Evolutionary conservation across 2,113 vertebrate species (phyloP).

Genomic region (Festucalex cinctus): DNA sequence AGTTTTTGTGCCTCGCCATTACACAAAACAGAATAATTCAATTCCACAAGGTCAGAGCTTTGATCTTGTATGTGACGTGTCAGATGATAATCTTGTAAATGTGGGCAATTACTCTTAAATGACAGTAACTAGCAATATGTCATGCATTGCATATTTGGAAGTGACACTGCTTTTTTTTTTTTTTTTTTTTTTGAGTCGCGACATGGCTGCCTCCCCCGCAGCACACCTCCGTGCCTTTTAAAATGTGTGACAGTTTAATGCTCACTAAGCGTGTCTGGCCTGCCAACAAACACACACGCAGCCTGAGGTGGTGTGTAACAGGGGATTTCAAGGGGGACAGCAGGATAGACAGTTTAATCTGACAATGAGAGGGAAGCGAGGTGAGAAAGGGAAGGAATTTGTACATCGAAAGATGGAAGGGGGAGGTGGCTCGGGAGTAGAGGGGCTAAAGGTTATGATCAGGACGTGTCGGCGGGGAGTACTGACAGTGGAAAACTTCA

Average conservation of each 20-base stretch:
- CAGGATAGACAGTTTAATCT: conserved; percentile 66
- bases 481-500: not conserved
- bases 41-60: not conserved
- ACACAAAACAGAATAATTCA: not conserved
- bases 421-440: conserved; percentile 23
- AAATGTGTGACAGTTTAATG: conserved; percentile 65
- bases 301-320: conserved; percentile 52
- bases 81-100: not conserved
- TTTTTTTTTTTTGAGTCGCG: not conserved
- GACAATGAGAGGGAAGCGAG: conserved; percentile 33
- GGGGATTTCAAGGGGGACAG: conserved; percentile 59
- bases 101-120: not conserved
- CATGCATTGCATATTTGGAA: not conserved
- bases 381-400: conserved; percentile 21
- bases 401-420: conserved; percentile 17
- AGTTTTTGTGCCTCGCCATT: not conserved
- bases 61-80: not conserved
- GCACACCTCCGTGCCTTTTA: conserved; percentile 16
- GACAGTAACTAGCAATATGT: not conserved
- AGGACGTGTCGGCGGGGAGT: conserved; percentile 35
- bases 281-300: conserved; percentile 14
- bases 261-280: conserved; percentile 58
- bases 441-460: conserved; percentile 43
- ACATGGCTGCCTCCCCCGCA: not conserved
- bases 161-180: not conserved